Conservation (phyloP, 2,113 vertebrate genomes). For the Macaca fascicularis region DNA sequence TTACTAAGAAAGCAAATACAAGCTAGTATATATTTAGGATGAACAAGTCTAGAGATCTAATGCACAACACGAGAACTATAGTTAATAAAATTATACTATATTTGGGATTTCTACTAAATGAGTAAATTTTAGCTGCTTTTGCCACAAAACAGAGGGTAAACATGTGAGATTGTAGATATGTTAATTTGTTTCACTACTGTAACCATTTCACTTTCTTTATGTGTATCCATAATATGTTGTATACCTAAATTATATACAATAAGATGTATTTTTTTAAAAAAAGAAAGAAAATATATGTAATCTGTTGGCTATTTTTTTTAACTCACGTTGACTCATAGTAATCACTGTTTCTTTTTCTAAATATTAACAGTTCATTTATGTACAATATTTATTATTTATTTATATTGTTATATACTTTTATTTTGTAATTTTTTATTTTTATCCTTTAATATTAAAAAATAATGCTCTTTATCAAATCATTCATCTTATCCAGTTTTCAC, state of each 20-base stretch:
- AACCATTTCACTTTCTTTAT: neutral
- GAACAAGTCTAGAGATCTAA: neutral
- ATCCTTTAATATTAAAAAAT: neutral
- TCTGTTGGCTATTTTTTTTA: neutral
- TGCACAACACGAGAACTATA: neutral
- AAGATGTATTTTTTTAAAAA: neutral
- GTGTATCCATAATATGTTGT: neutral
- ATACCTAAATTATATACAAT: neutral
- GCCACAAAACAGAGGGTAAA: neutral
- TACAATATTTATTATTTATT: neutral
- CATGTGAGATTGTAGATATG: neutral
- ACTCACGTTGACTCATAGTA: neutral
- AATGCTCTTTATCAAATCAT: neutral
- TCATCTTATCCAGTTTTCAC: neutral
- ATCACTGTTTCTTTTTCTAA: neutral
- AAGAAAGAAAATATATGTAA: neutral
- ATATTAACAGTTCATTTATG: neutral
- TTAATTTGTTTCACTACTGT: neutral
- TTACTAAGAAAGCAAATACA: neutral
- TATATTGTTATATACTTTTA: neutral
- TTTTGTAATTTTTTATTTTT: neutral
- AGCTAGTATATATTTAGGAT: neutral
- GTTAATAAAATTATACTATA: neutral
- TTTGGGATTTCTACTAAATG: neutral
- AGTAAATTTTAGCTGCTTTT: neutral